These are phyloP conservation scores for Mercenaria mercenaria DNA, from an alignment of 1,140 invertebrate genomes.

Conservation along the genomic window DNA sequence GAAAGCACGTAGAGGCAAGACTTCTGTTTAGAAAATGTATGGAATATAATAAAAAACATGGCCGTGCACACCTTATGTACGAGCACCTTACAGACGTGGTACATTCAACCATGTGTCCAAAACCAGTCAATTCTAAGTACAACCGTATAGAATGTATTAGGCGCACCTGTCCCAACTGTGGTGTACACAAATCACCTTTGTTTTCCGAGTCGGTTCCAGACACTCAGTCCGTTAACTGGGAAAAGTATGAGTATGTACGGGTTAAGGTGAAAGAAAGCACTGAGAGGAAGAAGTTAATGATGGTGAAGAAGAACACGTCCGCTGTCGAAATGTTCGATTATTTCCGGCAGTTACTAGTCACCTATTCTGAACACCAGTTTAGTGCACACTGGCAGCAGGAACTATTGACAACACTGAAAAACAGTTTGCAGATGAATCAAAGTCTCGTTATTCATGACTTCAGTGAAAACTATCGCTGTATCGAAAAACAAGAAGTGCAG, in stretches of 20 bases:
- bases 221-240: not conserved
- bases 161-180: not conserved
- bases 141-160: too few species aligned
- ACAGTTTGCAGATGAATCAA: slow-evolving; percentile 23
- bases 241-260: not conserved
- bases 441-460: slow-evolving; percentile 56
- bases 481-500: slow-evolving; percentile 36
- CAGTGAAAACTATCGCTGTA: slow-evolving; percentile 49
- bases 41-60: slow-evolving; percentile 3
- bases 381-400: slow-evolving; percentile 56
- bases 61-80: not conserved
- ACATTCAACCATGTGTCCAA: too few species aligned
- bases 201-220: not conserved
- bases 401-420: slow-evolving; percentile 18
- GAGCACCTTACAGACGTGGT: too few species aligned
- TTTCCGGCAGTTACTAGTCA: slow-evolving; percentile 11
- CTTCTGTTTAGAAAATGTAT: not conserved
- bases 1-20: slow-evolving; percentile 38
- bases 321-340: slow-evolving; percentile 43
- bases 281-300: slow-evolving; percentile 24
- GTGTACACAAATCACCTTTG: not conserved
- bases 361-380: slow-evolving; percentile 46
- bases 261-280: not conserved
- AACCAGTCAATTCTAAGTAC: too few species aligned
- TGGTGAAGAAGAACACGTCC: slow-evolving; percentile 46